Percentiles rank a stretch among this genome's conserved stretches.
phyloP scores from a whole-genome alignment of 2,113 vertebrate genomes.

The Rhegmatorhina hoffmannsi region DNA sequence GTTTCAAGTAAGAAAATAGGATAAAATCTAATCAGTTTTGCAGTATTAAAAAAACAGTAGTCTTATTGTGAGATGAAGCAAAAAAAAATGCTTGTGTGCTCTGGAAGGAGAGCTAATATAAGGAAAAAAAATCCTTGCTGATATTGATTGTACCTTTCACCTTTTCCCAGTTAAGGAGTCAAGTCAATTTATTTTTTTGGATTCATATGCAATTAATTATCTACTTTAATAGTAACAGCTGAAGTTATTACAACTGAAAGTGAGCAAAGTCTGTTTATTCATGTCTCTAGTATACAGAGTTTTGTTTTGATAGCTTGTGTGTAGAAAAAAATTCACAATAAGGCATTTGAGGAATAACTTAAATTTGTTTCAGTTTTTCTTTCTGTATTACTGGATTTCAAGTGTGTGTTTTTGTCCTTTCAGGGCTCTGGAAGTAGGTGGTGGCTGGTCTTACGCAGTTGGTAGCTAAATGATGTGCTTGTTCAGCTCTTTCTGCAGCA shows the following conservation, averaged over 20 bases:
- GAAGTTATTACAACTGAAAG: background rate
- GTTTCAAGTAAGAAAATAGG: background rate
- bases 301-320: background rate
- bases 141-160: background rate
- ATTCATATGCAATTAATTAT: background rate
- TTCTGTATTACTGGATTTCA: background rate
- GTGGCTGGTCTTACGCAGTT: background rate
- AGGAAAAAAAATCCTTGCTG: background rate
- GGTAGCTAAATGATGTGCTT: background rate
- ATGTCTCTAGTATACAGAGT: background rate
- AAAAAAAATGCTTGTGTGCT: background rate
- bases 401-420: background rate
- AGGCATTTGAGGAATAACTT: background rate
- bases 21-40: background rate
- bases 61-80: background rate
- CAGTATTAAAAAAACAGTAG: background rate
- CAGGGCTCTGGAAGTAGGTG: background rate
- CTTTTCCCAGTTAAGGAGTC: background rate
- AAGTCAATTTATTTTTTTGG: background rate
- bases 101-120: background rate
- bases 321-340: background rate
- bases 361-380: background rate
- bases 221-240: background rate
- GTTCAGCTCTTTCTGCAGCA: background rate
- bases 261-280: background rate